Evolutionary conservation across 2,797 vertebrate genomes (phyloP).

Genomic region (Notolepis coatsorum): DNA sequence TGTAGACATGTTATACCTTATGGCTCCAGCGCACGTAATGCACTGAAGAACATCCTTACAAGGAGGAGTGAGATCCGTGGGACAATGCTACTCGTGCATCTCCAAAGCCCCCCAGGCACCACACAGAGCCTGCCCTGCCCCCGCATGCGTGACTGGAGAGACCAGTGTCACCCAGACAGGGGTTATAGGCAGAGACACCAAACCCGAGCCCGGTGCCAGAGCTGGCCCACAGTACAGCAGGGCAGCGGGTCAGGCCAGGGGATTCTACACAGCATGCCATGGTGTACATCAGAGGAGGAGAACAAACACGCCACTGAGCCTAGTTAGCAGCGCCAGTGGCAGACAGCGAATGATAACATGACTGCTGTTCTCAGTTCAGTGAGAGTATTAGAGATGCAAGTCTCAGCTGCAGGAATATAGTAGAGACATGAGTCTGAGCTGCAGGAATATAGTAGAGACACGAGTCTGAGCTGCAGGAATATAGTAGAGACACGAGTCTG

Average conservation of each 20-base stretch:
- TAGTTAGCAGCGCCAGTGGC: neutral
- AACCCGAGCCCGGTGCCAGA: constrained; percentile 25
- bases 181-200: constrained; percentile 29
- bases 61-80: neutral
- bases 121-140: constrained; percentile 16
- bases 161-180: constrained; percentile 34
- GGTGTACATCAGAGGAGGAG: constrained; percentile 39
- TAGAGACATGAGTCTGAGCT: no score
- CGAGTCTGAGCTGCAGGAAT: no score
- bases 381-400: constrained; percentile 6
- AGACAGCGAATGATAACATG: neutral
- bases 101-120: constrained; percentile 17
- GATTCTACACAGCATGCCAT: constrained; percentile 44
- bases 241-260: constrained; percentile 49
- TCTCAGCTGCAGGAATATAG: no score
- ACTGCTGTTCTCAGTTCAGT: constrained; percentile 6
- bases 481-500: no score
- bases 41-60: constrained; percentile 5
- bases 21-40: neutral
- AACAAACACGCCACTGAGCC: constrained; percentile 4
- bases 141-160: constrained; percentile 39
- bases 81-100: constrained; percentile 28
- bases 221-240: constrained; percentile 18
- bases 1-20: neutral
- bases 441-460: no score